Percentiles rank a stretch among this genome's conserved stretches.
Evolutionary conservation across 2,113 vertebrate species (phyloP).

Genomic region (Cepphus grylle): DNA sequence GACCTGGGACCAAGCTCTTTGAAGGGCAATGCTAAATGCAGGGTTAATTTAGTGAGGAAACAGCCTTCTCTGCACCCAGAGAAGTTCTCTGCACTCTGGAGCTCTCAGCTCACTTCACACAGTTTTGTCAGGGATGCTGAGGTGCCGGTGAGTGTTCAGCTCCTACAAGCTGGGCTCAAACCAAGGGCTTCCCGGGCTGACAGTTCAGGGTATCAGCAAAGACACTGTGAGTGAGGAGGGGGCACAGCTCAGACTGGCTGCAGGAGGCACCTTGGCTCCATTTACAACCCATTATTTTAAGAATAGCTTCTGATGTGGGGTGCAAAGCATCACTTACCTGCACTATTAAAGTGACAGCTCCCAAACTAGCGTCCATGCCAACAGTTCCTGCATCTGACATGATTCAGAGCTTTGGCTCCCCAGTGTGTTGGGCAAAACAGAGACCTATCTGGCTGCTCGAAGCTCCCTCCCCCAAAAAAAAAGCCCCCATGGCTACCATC

Average conservation of each 20-base stretch:
- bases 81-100: neutral
- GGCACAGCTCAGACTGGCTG: neutral
- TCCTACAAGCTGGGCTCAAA: neutral
- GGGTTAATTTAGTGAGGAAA: neutral
- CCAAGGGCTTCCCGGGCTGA: neutral
- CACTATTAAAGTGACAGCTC: neutral
- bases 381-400: neutral
- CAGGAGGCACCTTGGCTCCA: neutral
- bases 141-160: rapidly evolving
- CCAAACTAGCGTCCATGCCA: neutral
- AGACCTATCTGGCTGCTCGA: neutral
- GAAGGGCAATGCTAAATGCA: neutral
- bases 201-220: neutral
- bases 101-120: too few species aligned
- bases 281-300: neutral
- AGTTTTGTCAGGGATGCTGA: neutral
- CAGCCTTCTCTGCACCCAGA: neutral
- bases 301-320: neutral
- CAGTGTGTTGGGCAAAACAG: rapidly evolving
- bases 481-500: neutral
- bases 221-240: neutral
- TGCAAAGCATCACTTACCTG: neutral
- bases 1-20: neutral
- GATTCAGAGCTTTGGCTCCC: neutral
- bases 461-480: neutral